Evolutionary conservation across 1,140 invertebrate genomes (phyloP), one percentile per base, ranked within the genome.

Genomic region (Brachystomella parvula): DNA sequence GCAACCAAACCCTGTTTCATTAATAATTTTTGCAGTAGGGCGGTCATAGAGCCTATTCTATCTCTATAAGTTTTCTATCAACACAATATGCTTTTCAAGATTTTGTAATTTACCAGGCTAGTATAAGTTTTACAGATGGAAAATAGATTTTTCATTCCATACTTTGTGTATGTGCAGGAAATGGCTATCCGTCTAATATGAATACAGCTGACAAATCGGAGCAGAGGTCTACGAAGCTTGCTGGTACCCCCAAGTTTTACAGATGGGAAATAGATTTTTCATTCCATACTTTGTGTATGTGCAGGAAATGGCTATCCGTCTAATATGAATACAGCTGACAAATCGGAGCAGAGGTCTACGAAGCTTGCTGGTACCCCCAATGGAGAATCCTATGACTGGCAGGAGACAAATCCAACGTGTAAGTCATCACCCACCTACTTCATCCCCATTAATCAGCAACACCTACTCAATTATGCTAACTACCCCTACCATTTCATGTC

Each of bases 161-260:
- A 24, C 21, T 60, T 33, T 60, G 21, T 60, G 17, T 31, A 19
- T 15, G 78, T 76, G 49, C 78, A 86, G 85, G 83, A 76, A 82
- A 81, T 61, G 84, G 85, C 72, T 84, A 83, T 74, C 83, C 83
- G 76, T 85, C 84, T 39, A 72, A 56, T 66, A 76, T 86, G 67
- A 86, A 86, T 75, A 85, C 87, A 76, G 84, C 86, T 70, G 84
- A 82, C 70, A 86, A 85, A 77, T 86, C 84, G 35, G 84, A 87
- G 76, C 84, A 85, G 75, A 86, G 86, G 77, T 85, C 83, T 35
- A 77, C 76, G 71, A 81, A 82, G 73, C 64, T 67, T 28, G n/a
- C n/a, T n/a, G 49, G 21, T 26, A 78, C 80, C 62, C 73, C 75
- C 64, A 9, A 15, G 53, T 12, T 21, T 56, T 15, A n/a, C 26